These are phyloP conservation scores for Lophochroa leadbeateri DNA, from an alignment of 2,113 vertebrate genomes.

Conservation along the genomic window DNA sequence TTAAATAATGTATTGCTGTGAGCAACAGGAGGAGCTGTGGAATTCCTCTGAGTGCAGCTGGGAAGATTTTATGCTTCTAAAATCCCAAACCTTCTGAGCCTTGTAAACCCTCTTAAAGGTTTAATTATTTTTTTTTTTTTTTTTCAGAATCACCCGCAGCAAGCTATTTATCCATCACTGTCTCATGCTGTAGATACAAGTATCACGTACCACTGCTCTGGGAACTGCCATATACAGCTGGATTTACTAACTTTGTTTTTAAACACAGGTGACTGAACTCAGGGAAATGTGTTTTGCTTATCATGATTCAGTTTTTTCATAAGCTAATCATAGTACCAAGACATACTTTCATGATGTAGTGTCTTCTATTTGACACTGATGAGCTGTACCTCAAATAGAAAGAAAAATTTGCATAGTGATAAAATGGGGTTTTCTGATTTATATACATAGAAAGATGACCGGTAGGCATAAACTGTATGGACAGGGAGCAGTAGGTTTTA, in stretches of 20 bases:
- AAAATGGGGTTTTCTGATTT: not conserved
- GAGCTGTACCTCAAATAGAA: not conserved
- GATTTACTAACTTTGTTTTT: conserved; percentile 5
- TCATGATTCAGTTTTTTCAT: not conserved
- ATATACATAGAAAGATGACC: not conserved
- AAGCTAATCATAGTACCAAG: not conserved
- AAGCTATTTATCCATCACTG: conserved; percentile 20
- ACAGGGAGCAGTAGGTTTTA: not conserved
- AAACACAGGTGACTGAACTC: not conserved
- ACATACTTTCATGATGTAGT: not conserved
- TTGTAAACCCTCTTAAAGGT: not conserved
- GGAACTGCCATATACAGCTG: not conserved
- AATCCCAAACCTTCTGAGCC: not conserved
- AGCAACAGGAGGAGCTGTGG: conserved; percentile 48
- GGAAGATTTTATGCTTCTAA: conserved; percentile 16
- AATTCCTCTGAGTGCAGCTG: conserved; percentile 2
- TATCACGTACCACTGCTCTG: not conserved
- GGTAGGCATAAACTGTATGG: not conserved
- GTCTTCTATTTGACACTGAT: not conserved
- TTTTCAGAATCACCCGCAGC: not conserved
- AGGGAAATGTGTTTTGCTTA: not conserved
- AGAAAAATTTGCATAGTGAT: not conserved
- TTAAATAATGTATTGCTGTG: conserved; percentile 32
- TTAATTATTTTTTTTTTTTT: not conserved
- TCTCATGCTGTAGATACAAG: not conserved